Percentiles rank a stretch among this genome's conserved stretches.
Evolutionary conservation across 2,888 invertebrate species (phyloP).

Genomic region (Pollenia griseotomentosa): DNA sequence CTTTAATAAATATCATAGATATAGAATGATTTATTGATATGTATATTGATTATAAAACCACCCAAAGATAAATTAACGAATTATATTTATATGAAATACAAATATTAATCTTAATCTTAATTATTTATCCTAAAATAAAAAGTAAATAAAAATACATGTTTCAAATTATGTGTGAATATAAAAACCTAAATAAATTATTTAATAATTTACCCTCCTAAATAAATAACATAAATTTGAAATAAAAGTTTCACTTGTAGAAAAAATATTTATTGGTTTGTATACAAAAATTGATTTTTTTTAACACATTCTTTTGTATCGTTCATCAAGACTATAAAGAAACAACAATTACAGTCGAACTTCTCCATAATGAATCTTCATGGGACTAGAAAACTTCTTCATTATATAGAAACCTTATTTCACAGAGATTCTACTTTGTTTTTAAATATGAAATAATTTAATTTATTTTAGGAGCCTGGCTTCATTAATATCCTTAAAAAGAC

Average conservation of each 20-base stretch:
- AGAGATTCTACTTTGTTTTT: no score
- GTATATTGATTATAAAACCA: constrained; percentile 17
- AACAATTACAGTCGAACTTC: no score
- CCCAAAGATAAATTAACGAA: neutral
- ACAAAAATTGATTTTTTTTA: neutral
- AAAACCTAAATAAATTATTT: neutral
- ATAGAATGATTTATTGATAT: constrained; percentile 15
- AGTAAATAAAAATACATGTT: neutral
- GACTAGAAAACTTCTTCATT: no score
- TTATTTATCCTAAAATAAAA: no score
- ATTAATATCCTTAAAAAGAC: no score
- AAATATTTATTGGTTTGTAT: neutral
- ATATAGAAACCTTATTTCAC: no score
- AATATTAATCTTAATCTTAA: neutral
- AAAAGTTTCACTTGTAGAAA: neutral
- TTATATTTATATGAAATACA: neutral
- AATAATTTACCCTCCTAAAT: neutral
- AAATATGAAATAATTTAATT: no score
- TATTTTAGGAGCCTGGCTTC: no score
- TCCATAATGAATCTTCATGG: no score
- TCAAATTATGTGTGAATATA: neutral
- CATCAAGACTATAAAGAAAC: no score
- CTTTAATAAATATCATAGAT: constrained; percentile 71
- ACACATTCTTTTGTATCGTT: neutral
- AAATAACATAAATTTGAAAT: neutral